Evolutionary conservation across 2,888 invertebrate species (phyloP).

Genomic region (Nebria brevicollis): DNA sequence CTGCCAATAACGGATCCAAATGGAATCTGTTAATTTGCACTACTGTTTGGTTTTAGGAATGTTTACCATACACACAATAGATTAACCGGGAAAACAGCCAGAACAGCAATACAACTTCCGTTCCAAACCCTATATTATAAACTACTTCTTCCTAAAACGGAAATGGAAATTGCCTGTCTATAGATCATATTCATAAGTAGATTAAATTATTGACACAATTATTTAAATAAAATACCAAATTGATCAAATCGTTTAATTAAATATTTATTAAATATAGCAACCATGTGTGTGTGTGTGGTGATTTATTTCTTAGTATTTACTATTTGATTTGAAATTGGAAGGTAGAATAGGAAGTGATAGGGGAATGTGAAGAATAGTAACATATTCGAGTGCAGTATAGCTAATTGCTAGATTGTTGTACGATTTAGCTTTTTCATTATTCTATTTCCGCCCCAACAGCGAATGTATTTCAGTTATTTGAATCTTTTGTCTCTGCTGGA

Average conservation of each 20-base stretch:
- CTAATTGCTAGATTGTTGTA: slow-evolving; percentile 24
- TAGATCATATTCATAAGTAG: too few relatives aligned
- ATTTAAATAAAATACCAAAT: too few relatives aligned
- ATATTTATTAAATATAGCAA: background rate
- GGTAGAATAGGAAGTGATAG: background rate
- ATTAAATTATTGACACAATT: too few relatives aligned
- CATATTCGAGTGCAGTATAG: background rate
- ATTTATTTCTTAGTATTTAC: too few relatives aligned
- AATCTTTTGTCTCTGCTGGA: slow-evolving; percentile 16
- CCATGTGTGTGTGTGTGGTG: background rate
- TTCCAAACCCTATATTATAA: background rate
- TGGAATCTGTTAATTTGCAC: slow-evolving; percentile 29
- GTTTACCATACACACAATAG: slow-evolving; percentile 20
- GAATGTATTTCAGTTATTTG: slow-evolving; percentile 10
- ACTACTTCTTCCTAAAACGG: background rate
- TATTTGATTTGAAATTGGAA: background rate
- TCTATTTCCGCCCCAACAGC: slow-evolving; percentile 3
- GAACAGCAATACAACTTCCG: background rate
- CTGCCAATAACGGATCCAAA: slow-evolving; percentile 20
- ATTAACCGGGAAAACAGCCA: slow-evolving; percentile 8
- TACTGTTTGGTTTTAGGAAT: slow-evolving; percentile 25
- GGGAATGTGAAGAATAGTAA: background rate
- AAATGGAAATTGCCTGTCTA: background rate
- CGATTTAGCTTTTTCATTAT: background rate
- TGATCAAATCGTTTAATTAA: too few relatives aligned